These are phyloP conservation scores for Chrysolina oricalcia DNA, from an alignment of 2,888 invertebrate genomes.

Conservation along the genomic window DNA sequence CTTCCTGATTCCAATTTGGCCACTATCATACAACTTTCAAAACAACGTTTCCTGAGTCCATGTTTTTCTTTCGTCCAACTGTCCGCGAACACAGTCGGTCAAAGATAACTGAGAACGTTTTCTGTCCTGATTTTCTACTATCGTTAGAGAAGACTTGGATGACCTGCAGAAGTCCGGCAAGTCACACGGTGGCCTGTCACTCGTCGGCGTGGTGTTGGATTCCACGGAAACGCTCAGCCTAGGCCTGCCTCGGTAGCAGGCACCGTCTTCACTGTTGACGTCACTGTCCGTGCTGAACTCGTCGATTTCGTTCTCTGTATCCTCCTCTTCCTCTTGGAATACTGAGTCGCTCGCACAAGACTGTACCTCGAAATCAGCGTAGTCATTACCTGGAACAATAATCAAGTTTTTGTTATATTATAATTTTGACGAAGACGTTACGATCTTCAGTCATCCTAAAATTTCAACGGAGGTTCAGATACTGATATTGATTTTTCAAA, in stretches of 20 bases:
- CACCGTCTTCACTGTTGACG: constrained; percentile 70
- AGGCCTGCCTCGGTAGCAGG: constrained; percentile 55
- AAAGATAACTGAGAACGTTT: constrained; percentile 62
- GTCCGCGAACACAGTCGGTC: constrained; percentile 66
- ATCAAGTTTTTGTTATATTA: constrained; percentile 63
- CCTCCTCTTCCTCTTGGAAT: constrained; percentile 76
- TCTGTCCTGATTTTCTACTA: constrained; percentile 58
- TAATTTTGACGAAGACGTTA: not conserved
- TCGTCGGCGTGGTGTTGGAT: constrained; percentile 39
- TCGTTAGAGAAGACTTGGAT: constrained; percentile 60
- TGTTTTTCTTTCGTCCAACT: constrained; percentile 72
- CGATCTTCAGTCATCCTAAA: too few species aligned
- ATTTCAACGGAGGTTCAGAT: too few species aligned
- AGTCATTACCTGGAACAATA: constrained; percentile 74
- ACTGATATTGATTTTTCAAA: too few species aligned
- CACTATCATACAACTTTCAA: constrained; percentile 71
- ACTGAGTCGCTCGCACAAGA: constrained; percentile 87
- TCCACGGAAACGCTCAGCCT: constrained; percentile 41
- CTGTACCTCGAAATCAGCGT: constrained; percentile 81
- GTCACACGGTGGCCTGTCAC: constrained; percentile 37
- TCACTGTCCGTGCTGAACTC: constrained; percentile 87
- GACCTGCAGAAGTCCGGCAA: constrained; percentile 39
- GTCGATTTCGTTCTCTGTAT: constrained; percentile 89
- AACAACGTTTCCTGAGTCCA: constrained; percentile 88
- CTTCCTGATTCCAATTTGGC: constrained; percentile 16